These are phyloP conservation scores for Orchestes rusci DNA, from an alignment of 2,888 invertebrate genomes.

Conservation along the genomic window DNA sequence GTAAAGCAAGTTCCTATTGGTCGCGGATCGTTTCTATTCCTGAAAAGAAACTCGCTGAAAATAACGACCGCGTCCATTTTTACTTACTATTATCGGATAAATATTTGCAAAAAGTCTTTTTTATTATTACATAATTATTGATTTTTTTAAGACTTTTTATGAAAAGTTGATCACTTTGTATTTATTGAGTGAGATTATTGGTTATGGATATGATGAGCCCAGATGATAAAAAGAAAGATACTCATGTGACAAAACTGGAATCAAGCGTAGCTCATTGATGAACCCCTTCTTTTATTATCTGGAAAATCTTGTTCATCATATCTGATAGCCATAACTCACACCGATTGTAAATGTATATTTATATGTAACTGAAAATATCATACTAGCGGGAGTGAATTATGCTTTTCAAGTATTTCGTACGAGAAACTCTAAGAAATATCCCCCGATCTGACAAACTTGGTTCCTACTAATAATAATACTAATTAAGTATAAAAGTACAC, in stretches of 20 bases:
- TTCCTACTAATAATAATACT: constrained; percentile 48
- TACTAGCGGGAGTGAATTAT: constrained; percentile 16
- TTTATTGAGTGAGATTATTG: constrained; percentile 6
- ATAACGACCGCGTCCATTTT: constrained; percentile 40
- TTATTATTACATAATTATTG: constrained; percentile 41
- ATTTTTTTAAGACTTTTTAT: constrained; percentile 45
- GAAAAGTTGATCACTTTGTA: constrained; percentile 37
- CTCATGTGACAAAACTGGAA: too few species aligned
- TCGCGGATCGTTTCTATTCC: constrained; percentile 41
- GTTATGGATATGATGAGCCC: background rate
- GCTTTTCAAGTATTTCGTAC: constrained; percentile 20
- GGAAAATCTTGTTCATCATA: too few species aligned
- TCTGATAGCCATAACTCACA: too few species aligned
- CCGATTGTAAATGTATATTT: constrained; percentile 38
- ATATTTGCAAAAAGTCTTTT: constrained; percentile 41
- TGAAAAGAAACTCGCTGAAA: constrained; percentile 36
- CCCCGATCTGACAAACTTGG: constrained; percentile 42
- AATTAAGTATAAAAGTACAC: constrained; percentile 25
- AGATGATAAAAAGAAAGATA: too few species aligned
- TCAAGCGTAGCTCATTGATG: too few species aligned
- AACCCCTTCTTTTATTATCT: too few species aligned
- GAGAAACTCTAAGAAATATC: constrained; percentile 31
- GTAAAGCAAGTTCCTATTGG: constrained; percentile 48
- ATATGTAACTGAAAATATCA: constrained; percentile 39
- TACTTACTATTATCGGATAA: constrained; percentile 31